Evolutionary conservation across 2,888 invertebrate species (phyloP).

Genomic region (Lasioglossum villosulum): DNA sequence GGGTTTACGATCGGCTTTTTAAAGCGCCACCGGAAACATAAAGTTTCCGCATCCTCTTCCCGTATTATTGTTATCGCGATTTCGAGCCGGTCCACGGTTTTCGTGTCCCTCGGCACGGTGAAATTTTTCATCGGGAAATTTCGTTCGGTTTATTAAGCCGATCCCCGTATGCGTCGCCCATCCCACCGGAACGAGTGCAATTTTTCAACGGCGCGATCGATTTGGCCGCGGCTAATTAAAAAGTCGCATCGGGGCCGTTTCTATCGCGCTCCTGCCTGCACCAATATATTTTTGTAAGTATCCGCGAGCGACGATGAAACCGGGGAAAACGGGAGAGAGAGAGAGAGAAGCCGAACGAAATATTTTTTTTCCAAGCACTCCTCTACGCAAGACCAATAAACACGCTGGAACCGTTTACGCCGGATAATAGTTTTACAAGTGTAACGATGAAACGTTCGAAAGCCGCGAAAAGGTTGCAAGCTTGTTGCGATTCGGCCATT

Average conservation of each 20-base stretch:
- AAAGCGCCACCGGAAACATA: conserved; percentile 6
- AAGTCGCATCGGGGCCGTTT: conserved; percentile 34
- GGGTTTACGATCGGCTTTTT: conserved; percentile 10
- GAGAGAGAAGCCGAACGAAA: conserved; percentile 52
- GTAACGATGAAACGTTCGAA: conserved; percentile 5
- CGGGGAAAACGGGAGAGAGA: background rate
- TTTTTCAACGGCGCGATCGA: conserved; percentile 20
- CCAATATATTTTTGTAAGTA: conserved; percentile 48
- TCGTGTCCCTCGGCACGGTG: background rate
- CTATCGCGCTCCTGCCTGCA: conserved; percentile 5
- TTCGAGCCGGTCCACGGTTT: conserved; percentile 11
- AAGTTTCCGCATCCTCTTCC: background rate
- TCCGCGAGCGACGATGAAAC: background rate
- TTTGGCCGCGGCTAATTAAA: conserved; percentile 34
- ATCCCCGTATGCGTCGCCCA: background rate
- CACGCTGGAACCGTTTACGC: conserved; percentile 32
- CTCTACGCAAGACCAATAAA: conserved; percentile 54
- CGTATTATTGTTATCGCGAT: conserved; percentile 36
- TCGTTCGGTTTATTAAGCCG: conserved; percentile 21
- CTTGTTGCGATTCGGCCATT: conserved; percentile 4
- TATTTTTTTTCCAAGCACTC: conserved; percentile 59
- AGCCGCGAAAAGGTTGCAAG: background rate
- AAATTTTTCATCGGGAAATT: conserved; percentile 22
- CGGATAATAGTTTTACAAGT: conserved; percentile 58
- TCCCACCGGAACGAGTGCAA: background rate